These are phyloP conservation scores for Agriopis aurantiaria DNA, from an alignment of 2,888 invertebrate species.

Conservation along the genomic window DNA sequence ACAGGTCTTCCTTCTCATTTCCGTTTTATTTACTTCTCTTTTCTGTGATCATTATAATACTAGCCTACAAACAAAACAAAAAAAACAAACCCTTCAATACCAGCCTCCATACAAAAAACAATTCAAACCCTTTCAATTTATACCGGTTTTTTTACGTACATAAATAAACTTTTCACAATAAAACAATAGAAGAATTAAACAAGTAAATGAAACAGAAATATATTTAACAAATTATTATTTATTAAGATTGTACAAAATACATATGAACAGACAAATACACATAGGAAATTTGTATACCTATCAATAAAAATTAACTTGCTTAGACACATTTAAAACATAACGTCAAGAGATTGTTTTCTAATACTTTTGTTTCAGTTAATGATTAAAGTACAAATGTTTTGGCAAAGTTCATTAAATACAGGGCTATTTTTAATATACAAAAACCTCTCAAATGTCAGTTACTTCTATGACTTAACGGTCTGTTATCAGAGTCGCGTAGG, in stretches of 20 bases:
- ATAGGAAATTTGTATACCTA: not conserved
- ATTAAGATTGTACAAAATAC: conserved; percentile 16
- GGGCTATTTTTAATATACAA: too few species aligned
- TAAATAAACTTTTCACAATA: not conserved
- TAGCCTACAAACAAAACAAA: too few species aligned
- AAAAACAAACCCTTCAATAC: too few species aligned
- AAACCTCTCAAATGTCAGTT: too few species aligned
- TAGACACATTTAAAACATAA: not conserved
- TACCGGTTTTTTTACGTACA: not conserved
- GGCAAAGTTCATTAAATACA: not conserved
- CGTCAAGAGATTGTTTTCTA: not conserved
- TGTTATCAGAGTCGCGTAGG: too few species aligned
- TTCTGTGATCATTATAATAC: too few species aligned
- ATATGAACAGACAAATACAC: not conserved
- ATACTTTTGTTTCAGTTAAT: not conserved
- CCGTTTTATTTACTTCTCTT: too few species aligned
- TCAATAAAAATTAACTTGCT: not conserved
- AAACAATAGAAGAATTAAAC: not conserved
- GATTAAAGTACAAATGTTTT: not conserved
- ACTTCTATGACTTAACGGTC: too few species aligned
- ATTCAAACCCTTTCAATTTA: too few species aligned
- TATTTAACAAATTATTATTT: conserved; percentile 1
- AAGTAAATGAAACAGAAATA: not conserved
- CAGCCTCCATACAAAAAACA: too few species aligned
- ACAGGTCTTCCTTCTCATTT: too few species aligned